Evolutionary conservation across 1,140 invertebrate genomes (phyloP), one percentile per base, ranked within the genome.

Genomic region (Pogonognathellus flavescens): DNA sequence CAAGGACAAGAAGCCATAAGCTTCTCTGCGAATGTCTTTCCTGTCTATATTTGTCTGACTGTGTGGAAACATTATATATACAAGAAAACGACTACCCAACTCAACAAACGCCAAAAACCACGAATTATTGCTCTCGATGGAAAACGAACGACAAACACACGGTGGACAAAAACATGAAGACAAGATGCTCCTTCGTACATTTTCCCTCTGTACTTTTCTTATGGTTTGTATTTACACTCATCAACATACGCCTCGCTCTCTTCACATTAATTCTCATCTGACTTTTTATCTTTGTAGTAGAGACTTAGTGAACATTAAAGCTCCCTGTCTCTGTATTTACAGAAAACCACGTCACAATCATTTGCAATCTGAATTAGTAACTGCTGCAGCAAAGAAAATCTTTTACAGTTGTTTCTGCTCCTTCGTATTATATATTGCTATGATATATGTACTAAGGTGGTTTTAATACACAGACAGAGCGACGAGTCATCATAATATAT

Each of bases 51-150:
- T 41, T 41, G 31, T 41, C 31, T 41, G 31, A 41, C 31, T 41
- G 31, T 41, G 31, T 41, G 31, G 31, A 41, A 41, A 41, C 31
- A 41, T 41, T 41, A 41, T 41, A 41, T 41, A 41, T 1, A 6
- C 22, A 10, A 60, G 18, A 10, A 10, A 66, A 1, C 10, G 10
- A 25, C 13, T 22, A 18, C 25, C 49, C 41, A 76, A 76, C 14
- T 76, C 66, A 11, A 25, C 20, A 66, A 66, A 66, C 18, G 62
- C 62, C 20, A 66, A 66, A 76, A 76, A 76, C 70, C 70, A 76
- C 70, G 31, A 76, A 76, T 76, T 76, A 76, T 76, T 31, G n/a
- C 41, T 76, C 70, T 76, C 41, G 70, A 76, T 49, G 70, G 41
- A 50, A 76, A 62, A 14, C 11, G 53, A 76, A 76, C 70, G 41